Base-by-base conservation (phyloP, 2,797 vertebrate species). In the Acestrorhynchus altus region DNA sequence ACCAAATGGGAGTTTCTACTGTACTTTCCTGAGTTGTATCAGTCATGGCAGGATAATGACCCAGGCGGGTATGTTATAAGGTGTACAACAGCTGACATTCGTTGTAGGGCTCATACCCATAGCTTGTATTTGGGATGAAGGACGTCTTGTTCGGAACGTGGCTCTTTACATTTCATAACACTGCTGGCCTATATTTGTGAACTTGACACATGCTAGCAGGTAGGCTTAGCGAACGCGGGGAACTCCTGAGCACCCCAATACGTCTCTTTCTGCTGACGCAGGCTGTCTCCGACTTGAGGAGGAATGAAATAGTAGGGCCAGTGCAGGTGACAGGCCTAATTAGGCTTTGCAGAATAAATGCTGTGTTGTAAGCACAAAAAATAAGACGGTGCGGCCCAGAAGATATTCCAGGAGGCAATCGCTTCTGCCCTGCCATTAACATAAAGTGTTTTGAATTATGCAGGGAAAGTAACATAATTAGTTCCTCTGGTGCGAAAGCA, bases 401-500 rank as follows among this genome's bases (percentile, higher is more conserved):
- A 77, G 67, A 76, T 47, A 61, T 71, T 83, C 64, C 78, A 81
- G 72, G 47, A 85, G 84, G 72, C 77, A 31, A 60, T 78, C 75
- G 68, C 59, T 83, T 80, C 70, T 72, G 71, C 46, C 28, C 67
- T 39, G 9, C 31, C 65, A 86, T 89, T 88, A 84, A 78, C 82
- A 86, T 87, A 82, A 72, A 84, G 79, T 51, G 70, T 79, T 84
- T 78, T 82, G 57, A 87, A 88, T 88, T 83, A 89, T 87, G 86
- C 84, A 86, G 70, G 69, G 83, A 82, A 67, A 78, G 77, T 65
- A 79, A 69, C 57, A 83, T 88, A 87, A 88, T 88, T 88, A 87
- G 78, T 81, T 90, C 85, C 87, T 86, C 65, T 87, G 87, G 83
- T 82, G 74, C 78, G n/a, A 57, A 51, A 81, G 20, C 73, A 81